Base-by-base conservation (phyloP, 2,797 vertebrate species). In the Vultur gryphus region DNA sequence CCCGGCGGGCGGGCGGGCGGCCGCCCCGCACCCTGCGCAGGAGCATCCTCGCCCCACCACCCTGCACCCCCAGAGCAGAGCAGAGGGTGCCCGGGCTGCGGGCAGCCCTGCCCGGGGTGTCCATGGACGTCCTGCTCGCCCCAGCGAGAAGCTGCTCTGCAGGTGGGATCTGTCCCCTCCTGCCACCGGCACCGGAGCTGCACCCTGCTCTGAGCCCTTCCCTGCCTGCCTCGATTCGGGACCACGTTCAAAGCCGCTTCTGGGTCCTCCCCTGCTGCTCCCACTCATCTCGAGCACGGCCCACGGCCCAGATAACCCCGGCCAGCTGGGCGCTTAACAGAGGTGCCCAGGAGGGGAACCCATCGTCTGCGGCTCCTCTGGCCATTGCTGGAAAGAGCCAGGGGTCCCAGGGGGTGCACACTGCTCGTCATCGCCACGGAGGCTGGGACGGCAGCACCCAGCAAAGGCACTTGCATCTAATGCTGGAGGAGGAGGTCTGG, bases 351-450 rank as follows among this genome's bases (percentile, higher is more conserved):
- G 65, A 62, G 10, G 20, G 23, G 61, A 55, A 65, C 29, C n/a
- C 49, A 6, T 8, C 7, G 0, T 7, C 83, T 51, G 44, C 3
- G 1, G 20, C 44, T 59, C 21, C 71, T 44, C 72, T 10, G 39
- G 39, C 33, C 28, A 1, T 3, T 15, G 39, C 7, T 7, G 31
- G 24, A 16, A 65, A 49, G 43, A 29, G 43, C 29, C 13, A 6
- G 43, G 35, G 12, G 29, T 57, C 43, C 39, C 2, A 2, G 43
- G 19, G 35, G 43, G 13, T 61, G 58, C 51, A 17, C 4, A 8
- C 10, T 2, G 6, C 33, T 62, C 5, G 1, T 7, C 51, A 23
- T 21, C 5, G 7, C 33, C 41, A 28, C 0, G 2, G 17, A 17
- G 51, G 26, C 43, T 57, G 59, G 43, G 35, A 43, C 11, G 7